Evolutionary conservation across 2,113 vertebrate genomes (phyloP).

Genomic region (Noturus placidus): DNA sequence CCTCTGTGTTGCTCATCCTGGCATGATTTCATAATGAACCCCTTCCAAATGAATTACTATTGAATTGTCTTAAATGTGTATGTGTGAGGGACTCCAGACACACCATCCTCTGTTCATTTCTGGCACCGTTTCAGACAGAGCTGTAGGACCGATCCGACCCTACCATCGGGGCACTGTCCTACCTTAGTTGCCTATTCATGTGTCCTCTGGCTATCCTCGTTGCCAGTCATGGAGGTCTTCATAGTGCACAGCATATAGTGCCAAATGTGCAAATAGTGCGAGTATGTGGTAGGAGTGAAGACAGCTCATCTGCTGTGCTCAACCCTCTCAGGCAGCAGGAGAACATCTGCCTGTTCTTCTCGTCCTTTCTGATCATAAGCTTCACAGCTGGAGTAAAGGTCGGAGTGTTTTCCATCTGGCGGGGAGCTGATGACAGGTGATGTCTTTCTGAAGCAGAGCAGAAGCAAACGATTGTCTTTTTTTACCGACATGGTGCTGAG

Average conservation of each 20-base stretch:
- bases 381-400: constrained; percentile 58
- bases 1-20: not conserved
- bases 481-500: not conserved
- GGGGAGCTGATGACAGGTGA: constrained; percentile 39
- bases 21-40: not conserved
- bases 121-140: not conserved
- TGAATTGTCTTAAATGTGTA: not conserved
- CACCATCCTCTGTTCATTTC: not conserved
- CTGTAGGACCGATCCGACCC: not conserved
- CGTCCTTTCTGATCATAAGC: constrained; percentile 61
- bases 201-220: constrained; percentile 35
- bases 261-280: constrained; percentile 28
- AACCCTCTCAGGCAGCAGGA: constrained; percentile 3
- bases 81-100: not conserved
- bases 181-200: constrained; percentile 42
- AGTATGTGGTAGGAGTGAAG: constrained; percentile 3
- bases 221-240: constrained; percentile 5
- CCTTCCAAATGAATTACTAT: not conserved
- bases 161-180: not conserved
- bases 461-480: constrained; percentile 29
- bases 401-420: constrained; percentile 61
- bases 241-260: constrained; percentile 2
- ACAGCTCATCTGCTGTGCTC: constrained; percentile 18
- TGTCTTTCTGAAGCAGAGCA: constrained; percentile 20
- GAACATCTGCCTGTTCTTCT: constrained; percentile 67